A percentile compares a stretch with the other conserved stretches of the same genome.
Conservation (phyloP, 1,140 invertebrate genomes). For the Aricia agestis region DNA sequence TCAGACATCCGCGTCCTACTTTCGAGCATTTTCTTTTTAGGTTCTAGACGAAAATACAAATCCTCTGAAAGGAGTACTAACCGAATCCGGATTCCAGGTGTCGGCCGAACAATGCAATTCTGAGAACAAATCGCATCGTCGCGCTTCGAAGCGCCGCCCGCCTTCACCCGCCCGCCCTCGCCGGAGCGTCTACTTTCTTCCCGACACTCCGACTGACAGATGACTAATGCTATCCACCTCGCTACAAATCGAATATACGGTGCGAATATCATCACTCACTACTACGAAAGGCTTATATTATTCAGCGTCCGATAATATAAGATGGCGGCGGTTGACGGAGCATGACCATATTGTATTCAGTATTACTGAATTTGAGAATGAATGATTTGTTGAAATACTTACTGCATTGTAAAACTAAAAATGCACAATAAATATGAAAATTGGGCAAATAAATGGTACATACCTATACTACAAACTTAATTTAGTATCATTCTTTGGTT, state of each 20-base stretch:
- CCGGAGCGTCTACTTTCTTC: slow-evolving; percentile 19
- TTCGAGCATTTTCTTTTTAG: slow-evolving; percentile 7
- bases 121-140: slow-evolving; percentile 45
- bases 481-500: no score
- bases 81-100: slow-evolving; percentile 56
- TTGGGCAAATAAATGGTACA: no score
- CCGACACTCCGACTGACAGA: slow-evolving; percentile 27
- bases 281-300: slow-evolving; percentile 15
- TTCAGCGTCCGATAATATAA: background rate
- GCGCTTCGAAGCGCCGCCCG: slow-evolving; percentile 14
- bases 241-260: slow-evolving; percentile 33
- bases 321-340: no score
- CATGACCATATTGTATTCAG: no score
- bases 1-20: background rate
- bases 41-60: slow-evolving; percentile 24
- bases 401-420: no score
- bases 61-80: slow-evolving; percentile 35
- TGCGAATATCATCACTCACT: slow-evolving; percentile 27
- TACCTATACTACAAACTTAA: no score
- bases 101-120: slow-evolving; percentile 54
- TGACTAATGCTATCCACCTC: slow-evolving; percentile 35
- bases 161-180: background rate
- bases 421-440: no score
- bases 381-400: no score
- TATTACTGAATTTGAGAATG: no score